phyloP scores from a whole-genome alignment of 2,888 invertebrate species.

The Meliscaeva auricollis region DNA sequence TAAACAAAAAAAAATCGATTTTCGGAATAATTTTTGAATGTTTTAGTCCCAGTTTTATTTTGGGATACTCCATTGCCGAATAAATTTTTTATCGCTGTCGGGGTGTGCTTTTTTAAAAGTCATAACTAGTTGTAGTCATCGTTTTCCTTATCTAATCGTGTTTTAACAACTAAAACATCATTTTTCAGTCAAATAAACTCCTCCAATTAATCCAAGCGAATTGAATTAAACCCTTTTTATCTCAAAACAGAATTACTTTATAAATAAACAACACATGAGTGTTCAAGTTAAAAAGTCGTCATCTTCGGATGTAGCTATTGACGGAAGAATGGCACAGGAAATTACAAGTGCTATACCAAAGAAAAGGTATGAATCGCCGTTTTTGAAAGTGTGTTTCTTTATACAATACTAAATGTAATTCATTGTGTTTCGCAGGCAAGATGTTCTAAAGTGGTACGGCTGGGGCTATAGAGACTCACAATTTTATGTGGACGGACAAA shows the following conservation, averaged over 20 bases:
- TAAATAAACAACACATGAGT: constrained; percentile 29
- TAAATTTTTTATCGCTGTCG: constrained; percentile 33
- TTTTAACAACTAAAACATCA: no score
- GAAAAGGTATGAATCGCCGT: constrained; percentile 79
- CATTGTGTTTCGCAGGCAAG: constrained; percentile 88
- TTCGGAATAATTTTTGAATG: constrained; percentile 66
- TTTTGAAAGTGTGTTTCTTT: not conserved
- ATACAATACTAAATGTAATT: constrained; percentile 47
- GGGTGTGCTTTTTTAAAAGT: constrained; percentile 28
- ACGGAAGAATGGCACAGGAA: constrained; percentile 80
- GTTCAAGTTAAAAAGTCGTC: constrained; percentile 51
- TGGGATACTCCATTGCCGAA: constrained; percentile 8
- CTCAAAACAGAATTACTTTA: constrained; percentile 5
- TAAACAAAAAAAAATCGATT: constrained; percentile 64
- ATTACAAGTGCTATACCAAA: constrained; percentile 82
- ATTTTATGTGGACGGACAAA: constrained; percentile 89
- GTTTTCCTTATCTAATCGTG: not conserved
- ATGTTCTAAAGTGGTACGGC: constrained; percentile 98
- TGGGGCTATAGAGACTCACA: constrained; percentile 99
- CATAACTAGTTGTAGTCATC: constrained; percentile 40
- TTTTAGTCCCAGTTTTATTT: constrained; percentile 47
- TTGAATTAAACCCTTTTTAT: constrained; percentile 8
- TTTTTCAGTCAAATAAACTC: constrained; percentile 1
- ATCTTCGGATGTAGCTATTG: constrained; percentile 78
- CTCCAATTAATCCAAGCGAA: constrained; percentile 12